Evolutionary conservation across 2,797 vertebrate species (phyloP), one percentile per base, ranked within the genome.

Genomic region (Rhodeus uyekii): DNA sequence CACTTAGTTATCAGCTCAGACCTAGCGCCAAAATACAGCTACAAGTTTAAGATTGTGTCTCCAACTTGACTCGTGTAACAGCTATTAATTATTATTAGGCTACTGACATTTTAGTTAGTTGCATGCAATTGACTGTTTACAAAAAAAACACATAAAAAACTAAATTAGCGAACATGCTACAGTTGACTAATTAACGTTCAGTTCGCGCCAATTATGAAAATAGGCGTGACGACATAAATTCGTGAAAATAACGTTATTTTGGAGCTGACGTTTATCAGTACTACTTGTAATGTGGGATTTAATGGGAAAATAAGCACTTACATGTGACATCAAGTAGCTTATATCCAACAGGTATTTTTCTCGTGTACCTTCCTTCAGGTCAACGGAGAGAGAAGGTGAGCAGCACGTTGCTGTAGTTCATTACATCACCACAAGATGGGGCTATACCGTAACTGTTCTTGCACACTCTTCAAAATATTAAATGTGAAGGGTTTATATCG

Each of bases 341-440:
- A 6, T 71, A 58, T 58, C 36, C 34, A 55, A 36, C 6, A 8
- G 50, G 8, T 7, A 38, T 36, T 2, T 53, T 36, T 53, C 3
- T n/a, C 27, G 6, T 8, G 3, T 36, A 18, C 22, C 4, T 24
- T 13, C 39, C 2, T 71, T 16, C 8, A 12, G 19, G 46, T n/a
- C 19, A 53, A 16, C 24, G 19, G 12, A 3, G 5, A 9, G 16
- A 16, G 9, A 5, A 72, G 19, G 1, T 0, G 34, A 3, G 18
- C 9, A 38, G 2, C 18, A 50, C 14, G 9, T 27, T 10, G 6
- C 0, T 68, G 48, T 55, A 83, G 53, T 89, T 80, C 83, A 18
- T 18, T 4, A 36, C 3, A 1, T 24, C 0, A 44, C 91, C 93
- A 92, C 87, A 68, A 90, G 94, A 89, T 93, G 94, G 91, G 92